Base-by-base conservation (phyloP, 2,797 vertebrate genomes). In the Huso huso region DNA sequence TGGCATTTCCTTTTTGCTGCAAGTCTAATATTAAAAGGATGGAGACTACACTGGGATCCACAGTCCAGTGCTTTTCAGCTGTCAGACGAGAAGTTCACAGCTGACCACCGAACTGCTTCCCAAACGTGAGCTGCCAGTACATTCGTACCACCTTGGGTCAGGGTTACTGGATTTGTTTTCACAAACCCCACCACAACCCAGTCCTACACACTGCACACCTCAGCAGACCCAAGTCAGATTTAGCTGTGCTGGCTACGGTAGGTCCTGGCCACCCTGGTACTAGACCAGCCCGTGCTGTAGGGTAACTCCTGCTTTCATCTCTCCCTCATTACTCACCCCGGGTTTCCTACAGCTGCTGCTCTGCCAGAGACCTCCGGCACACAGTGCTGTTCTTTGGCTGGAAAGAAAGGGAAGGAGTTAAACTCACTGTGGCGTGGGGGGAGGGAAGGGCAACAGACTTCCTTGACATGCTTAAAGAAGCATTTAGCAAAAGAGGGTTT, bases 381-480 rank as follows among this genome's bases (percentile, higher is more conserved):
- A 86, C 75, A 77, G 69, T 86, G 78, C 75, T 94, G 90, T 79
- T 91, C 94, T 90, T 95, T 95, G 82, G 89, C 95, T 98, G 85
- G 74, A 89, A 93, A 83, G 73, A 82, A 85, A 87, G 58, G 13
- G 68, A 74, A 79, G 62, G 51, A 79, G 68, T 68, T 86, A 74
- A 87, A 75, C 70, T 68, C 69, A 74, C 50, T 55, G 69, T 63
- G 53, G 18, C 64, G 65, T n/a, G 72, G 69, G 64, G 68, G 37
- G 70, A 6, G 51, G 51, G 66, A n/a, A 18, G 9, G 23, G 59
- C 12, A n/a, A 8, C 10, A 71, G 55, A 49, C 51, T 13, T 13
- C 11, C 65, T 13, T 1, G 10, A 13, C 11, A 23, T 15, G 59
- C n/a, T 12, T n/a, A 18, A 12, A 8, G 11, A 49, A 62, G 51